phyloP scores from a whole-genome alignment of 2,113 vertebrate genomes.

The Charina bottae region DNA sequence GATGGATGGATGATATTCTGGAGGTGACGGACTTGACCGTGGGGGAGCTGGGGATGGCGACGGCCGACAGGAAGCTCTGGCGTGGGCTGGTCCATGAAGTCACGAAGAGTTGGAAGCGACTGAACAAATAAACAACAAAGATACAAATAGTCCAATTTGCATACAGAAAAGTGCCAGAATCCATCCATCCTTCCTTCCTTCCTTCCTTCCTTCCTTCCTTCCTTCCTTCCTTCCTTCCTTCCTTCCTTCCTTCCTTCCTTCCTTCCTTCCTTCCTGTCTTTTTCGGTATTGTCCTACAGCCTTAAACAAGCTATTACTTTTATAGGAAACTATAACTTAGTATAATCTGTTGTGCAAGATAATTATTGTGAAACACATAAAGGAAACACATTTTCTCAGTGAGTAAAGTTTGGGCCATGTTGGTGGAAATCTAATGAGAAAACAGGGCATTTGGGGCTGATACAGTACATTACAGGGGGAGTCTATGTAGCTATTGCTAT shows the following conservation, averaged over 20 bases:
- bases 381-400: not conserved
- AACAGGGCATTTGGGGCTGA: not conserved
- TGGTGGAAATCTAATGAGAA: constrained; percentile 25
- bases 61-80: too few species aligned
- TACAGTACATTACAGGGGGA: not conserved
- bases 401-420: constrained; percentile 21
- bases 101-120: too few species aligned
- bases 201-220: too few species aligned
- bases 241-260: too few species aligned
- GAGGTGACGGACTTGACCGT: too few species aligned
- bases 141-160: not conserved
- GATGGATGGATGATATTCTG: too few species aligned
- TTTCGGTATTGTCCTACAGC: not conserved
- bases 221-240: too few species aligned
- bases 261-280: not conserved
- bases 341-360: constrained; percentile 1
- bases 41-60: too few species aligned
- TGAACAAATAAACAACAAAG: too few species aligned
- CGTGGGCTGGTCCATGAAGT: too few species aligned
- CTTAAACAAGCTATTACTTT: not conserved
- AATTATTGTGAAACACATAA: constrained; percentile 4
- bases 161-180: not conserved
- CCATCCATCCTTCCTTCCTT: too few species aligned
- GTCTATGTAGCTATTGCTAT: constrained; percentile 4
- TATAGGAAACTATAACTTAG: constrained; percentile 17